Base-by-base conservation (phyloP, 2,113 vertebrate genomes). In the Benitochromis conjunctus region DNA sequence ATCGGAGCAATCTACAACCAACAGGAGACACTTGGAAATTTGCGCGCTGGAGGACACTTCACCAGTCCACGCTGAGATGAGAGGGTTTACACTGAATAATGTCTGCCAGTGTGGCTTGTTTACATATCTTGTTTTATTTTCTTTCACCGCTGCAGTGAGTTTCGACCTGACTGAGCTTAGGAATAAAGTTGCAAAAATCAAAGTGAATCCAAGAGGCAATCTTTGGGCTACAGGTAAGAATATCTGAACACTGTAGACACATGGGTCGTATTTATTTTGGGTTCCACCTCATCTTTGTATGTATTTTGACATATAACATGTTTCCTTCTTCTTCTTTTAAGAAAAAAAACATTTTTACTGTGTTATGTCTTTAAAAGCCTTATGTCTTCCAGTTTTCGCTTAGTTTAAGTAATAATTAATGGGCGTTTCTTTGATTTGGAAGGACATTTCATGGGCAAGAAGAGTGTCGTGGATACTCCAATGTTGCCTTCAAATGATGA, bases 361-460 rank as follows among this genome's bases (percentile, higher is more conserved):
- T 74, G 7, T 19, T 29, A 3, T 36, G 18, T 26, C 3, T 46
- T 2, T 7, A n/a, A 54, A 55, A 29, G 11, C 2, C 4, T 53
- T 82, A 46, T 76, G 10, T 38, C 60, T 11, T 26, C 14, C 26
- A 29, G 4, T 29, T 86, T 76, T 41, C 10, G 6, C 3, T 12
- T 24, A 3, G 11, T 51, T 55, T 21, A 31, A 55, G 5, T 21
- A 3, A 12, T 9, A 9, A 19, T 88, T 51, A 57, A 82, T 11
- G 26, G 10, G 26, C 4, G 2, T 48, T 66, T 48, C 18, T 79
- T 54, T 66, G 60, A 12, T 80, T 86, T 81, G 58, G 1, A 76
- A 96, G 98, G 98, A 81, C 98, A 98, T 91, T 99, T 99, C 92
- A 99, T 99, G 98, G 98, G 98, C 10, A 99, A 99, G 95, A 99